phyloP scores from a whole-genome alignment of 1,140 invertebrate species.

The Euwallacea similis region DNA sequence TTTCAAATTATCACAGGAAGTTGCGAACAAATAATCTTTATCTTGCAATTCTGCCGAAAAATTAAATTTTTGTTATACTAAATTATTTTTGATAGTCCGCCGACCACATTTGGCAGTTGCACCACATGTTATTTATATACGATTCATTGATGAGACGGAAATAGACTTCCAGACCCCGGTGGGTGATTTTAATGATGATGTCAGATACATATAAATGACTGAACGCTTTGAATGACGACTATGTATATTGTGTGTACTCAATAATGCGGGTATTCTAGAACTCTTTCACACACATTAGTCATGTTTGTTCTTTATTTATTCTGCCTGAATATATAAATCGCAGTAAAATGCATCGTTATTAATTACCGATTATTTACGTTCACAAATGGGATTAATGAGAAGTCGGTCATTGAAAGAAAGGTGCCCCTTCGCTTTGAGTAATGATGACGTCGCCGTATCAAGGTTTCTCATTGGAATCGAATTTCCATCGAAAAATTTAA shows the following conservation, averaged over 20 bases:
- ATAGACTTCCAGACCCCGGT: not conserved
- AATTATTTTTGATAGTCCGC: not conserved
- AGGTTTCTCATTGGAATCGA: not conserved
- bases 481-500: no score
- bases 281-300: no score
- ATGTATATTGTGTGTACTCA: no score
- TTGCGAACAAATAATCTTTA: no score
- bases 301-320: no score
- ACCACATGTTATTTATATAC: not conserved
- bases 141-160: not conserved
- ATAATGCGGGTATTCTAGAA: no score
- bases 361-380: not conserved
- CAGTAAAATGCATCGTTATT: no score
- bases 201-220: not conserved
- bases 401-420: constrained; percentile 1
- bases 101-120: not conserved
- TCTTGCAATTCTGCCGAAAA: no score
- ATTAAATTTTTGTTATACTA: not conserved
- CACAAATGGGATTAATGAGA: not conserved
- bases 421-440: not conserved
- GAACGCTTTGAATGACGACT: no score
- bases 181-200: not conserved
- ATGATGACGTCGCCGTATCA: not conserved
- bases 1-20: no score
- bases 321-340: no score